These are phyloP conservation scores for Sceliomorpha sp. DNA, from an alignment of 2,888 invertebrate genomes.

Conservation along the genomic window DNA sequence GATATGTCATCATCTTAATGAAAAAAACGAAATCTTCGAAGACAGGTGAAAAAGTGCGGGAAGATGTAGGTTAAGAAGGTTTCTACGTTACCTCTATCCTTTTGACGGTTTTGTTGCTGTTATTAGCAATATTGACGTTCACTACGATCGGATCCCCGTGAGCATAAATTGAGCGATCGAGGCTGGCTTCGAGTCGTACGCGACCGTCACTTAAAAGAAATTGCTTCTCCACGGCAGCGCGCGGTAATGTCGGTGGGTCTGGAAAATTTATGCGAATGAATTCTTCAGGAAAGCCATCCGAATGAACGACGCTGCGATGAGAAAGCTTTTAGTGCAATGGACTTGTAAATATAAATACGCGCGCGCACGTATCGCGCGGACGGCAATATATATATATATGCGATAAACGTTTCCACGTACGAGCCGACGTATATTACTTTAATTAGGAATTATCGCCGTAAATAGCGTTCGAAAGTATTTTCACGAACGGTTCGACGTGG, in stretches of 20 bases:
- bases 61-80: neutral
- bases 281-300: too few species aligned
- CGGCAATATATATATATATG: too few species aligned
- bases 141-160: slow-evolving; percentile 91
- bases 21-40: too few species aligned
- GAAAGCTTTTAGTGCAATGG: neutral
- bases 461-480: too few species aligned
- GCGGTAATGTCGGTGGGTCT: slow-evolving; percentile 84
- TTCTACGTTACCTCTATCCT: slow-evolving; percentile 86
- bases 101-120: slow-evolving; percentile 91
- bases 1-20: too few species aligned
- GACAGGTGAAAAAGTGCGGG: neutral
- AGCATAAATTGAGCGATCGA: slow-evolving; percentile 91
- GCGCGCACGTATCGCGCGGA: too few species aligned
- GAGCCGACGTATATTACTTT: too few species aligned
- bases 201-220: slow-evolving; percentile 92
- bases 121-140: slow-evolving; percentile 88
- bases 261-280: slow-evolving; percentile 49
- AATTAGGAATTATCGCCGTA: too few species aligned
- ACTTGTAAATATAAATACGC: neutral
- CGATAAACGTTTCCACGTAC: too few species aligned
- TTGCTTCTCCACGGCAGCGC: slow-evolving; percentile 89
- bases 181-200: slow-evolving; percentile 88
- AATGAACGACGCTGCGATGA: neutral
- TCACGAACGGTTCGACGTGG: too few species aligned